phyloP scores from a whole-genome alignment of 2,113 vertebrate genomes.

The Corythaixoides concolor region DNA sequence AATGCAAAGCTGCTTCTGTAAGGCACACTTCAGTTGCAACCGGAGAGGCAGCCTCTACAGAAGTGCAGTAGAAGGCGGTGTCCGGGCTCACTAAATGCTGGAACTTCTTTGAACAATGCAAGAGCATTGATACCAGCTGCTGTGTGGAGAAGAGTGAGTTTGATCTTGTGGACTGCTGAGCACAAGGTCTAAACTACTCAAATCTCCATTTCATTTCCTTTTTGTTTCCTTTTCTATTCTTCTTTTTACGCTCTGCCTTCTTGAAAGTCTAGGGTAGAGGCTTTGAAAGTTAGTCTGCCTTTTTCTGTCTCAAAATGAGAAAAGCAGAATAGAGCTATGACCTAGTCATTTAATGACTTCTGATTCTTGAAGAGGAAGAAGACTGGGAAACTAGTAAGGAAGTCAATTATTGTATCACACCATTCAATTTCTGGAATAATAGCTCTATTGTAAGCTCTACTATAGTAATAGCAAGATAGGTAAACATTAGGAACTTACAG shows the following conservation, averaged over 20 bases:
- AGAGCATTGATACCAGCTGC: constrained; percentile 9
- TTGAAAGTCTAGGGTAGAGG: not conserved
- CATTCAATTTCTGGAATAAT: constrained; percentile 16
- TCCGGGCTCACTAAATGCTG: constrained; percentile 20
- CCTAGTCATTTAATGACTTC: not conserved
- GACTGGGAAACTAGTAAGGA: not conserved
- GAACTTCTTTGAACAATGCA: not conserved
- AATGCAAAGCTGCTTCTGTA: not conserved
- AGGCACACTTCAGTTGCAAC: not conserved
- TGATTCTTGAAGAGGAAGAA: constrained; percentile 17
- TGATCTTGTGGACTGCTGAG: not conserved
- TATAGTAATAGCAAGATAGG: not conserved
- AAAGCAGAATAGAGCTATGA: constrained; percentile 3
- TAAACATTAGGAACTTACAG: not conserved
- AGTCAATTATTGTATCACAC: not conserved
- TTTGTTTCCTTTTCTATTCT: constrained; percentile 37
- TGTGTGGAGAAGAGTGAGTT: not conserved
- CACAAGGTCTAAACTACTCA: not conserved
- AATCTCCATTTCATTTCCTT: constrained; percentile 33
- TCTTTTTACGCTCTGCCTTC: not conserved
- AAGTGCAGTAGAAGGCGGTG: not conserved
- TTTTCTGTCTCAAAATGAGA: constrained; percentile 11
- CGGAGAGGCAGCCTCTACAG: not conserved
- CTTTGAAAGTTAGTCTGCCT: constrained; percentile 18
- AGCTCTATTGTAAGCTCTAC: not conserved